phyloP scores from a whole-genome alignment of 1,140 invertebrate genomes.

The Solen grandis region DNA sequence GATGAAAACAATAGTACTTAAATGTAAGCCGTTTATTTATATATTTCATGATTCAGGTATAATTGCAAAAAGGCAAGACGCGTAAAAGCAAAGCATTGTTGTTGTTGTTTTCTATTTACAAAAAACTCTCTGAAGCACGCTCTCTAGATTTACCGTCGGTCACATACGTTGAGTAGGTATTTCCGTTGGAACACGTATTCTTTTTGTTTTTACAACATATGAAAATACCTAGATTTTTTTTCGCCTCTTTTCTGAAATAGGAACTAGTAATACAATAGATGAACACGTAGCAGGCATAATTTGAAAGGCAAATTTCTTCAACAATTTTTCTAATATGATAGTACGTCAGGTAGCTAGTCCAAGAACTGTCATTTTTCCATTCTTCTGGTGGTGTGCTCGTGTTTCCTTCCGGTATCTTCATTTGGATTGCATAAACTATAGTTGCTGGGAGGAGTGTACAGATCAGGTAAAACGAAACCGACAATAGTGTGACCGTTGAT shows the following conservation, averaged over 20 bases:
- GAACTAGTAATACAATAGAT: slow-evolving; percentile 74
- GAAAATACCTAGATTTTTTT: neutral
- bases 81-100: no score
- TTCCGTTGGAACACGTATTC: no score
- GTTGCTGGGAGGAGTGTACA: slow-evolving; percentile 72
- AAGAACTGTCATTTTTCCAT: slow-evolving; percentile 60
- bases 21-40: no score
- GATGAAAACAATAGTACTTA: no score
- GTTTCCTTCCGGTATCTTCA: slow-evolving; percentile 50
- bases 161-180: no score
- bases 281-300: slow-evolving; percentile 76
- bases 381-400: slow-evolving; percentile 47
- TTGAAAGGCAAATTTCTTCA: slow-evolving; percentile 73
- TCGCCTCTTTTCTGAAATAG: slow-evolving; percentile 73
- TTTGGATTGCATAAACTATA: slow-evolving; percentile 64
- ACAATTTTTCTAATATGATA: slow-evolving; percentile 68
- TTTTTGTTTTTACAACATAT: no score
- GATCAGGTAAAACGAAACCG: slow-evolving; percentile 74
- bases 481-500: slow-evolving; percentile 72
- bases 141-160: no score
- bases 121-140: no score
- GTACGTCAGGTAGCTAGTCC: slow-evolving; percentile 69
- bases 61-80: no score
- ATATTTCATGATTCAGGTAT: no score
- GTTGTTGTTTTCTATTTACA: no score